Conservation (phyloP, 2,113 vertebrate genomes). For the Pseudopodoces humilis region DNA sequence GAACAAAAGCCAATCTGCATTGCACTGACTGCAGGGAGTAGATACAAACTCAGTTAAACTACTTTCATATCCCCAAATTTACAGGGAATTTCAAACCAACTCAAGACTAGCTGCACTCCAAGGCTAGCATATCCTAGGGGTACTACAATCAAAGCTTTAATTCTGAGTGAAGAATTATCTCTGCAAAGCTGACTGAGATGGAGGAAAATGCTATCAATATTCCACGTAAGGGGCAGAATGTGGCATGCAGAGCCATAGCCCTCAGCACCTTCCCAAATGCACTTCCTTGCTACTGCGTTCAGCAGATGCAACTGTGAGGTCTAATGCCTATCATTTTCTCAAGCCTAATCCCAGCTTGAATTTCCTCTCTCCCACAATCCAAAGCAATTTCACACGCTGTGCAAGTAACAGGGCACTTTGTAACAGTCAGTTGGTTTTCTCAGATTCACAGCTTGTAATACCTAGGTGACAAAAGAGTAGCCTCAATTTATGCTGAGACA, state of each 20-base stretch:
- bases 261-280: not conserved
- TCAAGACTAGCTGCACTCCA: not conserved
- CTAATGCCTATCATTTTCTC: not conserved
- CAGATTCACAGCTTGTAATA: not conserved
- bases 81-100: not conserved
- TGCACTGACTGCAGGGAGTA: not conserved
- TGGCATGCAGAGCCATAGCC: accelerated
- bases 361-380: accelerated
- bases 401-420: not conserved
- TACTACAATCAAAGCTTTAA: not conserved
- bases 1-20: not conserved
- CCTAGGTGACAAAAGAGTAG: not conserved
- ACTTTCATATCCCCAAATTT: not conserved
- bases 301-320: not conserved
- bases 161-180: not conserved
- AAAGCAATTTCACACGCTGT: not conserved
- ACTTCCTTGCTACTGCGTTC: not conserved
- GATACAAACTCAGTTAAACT: not conserved
- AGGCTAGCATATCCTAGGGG: not conserved
- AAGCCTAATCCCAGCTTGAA: not conserved
- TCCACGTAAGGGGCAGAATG: accelerated
- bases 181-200: not conserved
- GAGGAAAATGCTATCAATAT: not conserved
- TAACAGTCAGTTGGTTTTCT: not conserved
- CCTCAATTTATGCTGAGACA: not conserved